A percentile compares a stretch with the other conserved stretches of the same genome.
phyloP scores from a whole-genome alignment of 2,113 vertebrate species.

The Puma concolor region DNA sequence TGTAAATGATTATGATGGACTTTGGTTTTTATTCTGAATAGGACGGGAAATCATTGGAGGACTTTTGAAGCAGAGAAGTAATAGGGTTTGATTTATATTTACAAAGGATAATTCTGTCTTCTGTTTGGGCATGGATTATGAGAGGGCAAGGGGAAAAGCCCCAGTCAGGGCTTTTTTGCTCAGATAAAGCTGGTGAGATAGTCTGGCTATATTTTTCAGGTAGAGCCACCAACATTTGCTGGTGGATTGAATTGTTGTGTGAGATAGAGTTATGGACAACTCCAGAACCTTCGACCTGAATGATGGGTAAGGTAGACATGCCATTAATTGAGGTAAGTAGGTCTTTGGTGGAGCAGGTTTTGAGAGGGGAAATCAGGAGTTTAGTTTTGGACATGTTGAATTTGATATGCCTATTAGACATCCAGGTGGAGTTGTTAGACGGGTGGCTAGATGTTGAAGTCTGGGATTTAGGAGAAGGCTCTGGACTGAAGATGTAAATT shows the following conservation, averaged over 20 bases:
- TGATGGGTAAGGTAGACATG: background rate
- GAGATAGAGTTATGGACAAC: background rate
- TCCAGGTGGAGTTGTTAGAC: background rate
- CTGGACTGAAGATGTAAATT: background rate
- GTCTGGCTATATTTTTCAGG: background rate
- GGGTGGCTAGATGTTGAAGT: background rate
- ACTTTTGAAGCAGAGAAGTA: background rate
- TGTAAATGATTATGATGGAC: background rate
- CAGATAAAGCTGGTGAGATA: background rate
- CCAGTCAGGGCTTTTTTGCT: background rate
- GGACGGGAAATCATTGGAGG: background rate
- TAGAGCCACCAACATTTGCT: background rate
- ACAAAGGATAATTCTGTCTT: background rate
- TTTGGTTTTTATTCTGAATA: background rate
- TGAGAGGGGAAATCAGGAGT: background rate
- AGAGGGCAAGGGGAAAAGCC: background rate
- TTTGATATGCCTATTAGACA: background rate
- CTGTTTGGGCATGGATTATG: background rate
- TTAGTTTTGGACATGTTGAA: background rate
- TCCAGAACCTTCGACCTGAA: background rate
- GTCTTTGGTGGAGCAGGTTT: background rate
- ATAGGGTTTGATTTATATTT: background rate
- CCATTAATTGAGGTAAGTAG: background rate
- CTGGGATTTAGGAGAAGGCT: background rate
- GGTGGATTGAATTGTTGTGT: background rate